These are phyloP conservation scores for Caenorhabditis uteleia DNA, from an alignment of 2,888 invertebrate genomes.

Conservation along the genomic window DNA sequence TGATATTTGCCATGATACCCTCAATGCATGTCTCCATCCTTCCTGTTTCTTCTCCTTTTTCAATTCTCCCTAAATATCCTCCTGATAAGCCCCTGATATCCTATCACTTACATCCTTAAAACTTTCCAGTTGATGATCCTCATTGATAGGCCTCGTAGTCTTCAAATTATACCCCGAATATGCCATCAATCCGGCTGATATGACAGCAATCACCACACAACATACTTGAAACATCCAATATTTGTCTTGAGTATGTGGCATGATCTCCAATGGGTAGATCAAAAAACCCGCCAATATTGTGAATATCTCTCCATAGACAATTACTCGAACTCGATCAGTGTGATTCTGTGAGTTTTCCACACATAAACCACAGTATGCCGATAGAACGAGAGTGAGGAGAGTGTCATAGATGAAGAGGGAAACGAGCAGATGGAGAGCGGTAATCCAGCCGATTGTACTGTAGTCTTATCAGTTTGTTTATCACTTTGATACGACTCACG, in stretches of 20 bases:
- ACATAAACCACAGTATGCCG: slow-evolving; percentile 70
- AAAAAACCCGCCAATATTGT: slow-evolving; percentile 47
- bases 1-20: slow-evolving; percentile 52
- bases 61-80: slow-evolving; percentile 16
- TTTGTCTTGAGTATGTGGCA: slow-evolving; percentile 65
- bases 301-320: slow-evolving; percentile 54
- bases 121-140: slow-evolving; percentile 36
- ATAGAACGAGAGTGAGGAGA: slow-evolving; percentile 70
- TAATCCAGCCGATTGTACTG: slow-evolving; percentile 55
- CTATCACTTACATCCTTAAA: slow-evolving; percentile 14
- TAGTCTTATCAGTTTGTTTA: background rate
- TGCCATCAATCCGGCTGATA: slow-evolving; percentile 44
- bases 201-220: slow-evolving; percentile 63
- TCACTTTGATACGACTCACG: slow-evolving; percentile 37
- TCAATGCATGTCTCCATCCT: slow-evolving; percentile 27
- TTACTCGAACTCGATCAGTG: slow-evolving; percentile 48
- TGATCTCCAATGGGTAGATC: slow-evolving; percentile 50
- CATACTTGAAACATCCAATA: slow-evolving; percentile 68
- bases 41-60: slow-evolving; percentile 19
- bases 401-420: slow-evolving; percentile 71
- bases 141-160: slow-evolving; percentile 20
- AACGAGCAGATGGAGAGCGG: slow-evolving; percentile 70
- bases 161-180: slow-evolving; percentile 35
- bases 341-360: slow-evolving; percentile 65
- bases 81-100: too few relatives aligned